These are phyloP conservation scores for Pseudoips prasinana DNA, from an alignment of 2,888 invertebrate genomes.

Conservation along the genomic window DNA sequence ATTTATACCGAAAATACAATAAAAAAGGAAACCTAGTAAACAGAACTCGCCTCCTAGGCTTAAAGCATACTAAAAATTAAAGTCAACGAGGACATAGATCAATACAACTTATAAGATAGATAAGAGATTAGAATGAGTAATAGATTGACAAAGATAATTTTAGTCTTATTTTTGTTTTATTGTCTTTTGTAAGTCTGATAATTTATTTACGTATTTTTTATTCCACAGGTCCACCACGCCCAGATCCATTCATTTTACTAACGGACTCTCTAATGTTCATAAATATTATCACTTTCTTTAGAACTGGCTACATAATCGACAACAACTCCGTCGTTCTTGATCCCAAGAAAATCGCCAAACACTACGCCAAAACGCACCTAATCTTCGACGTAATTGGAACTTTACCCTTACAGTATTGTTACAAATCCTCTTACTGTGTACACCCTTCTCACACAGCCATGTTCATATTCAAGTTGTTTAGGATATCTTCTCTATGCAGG, in stretches of 20 bases:
- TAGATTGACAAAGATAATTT: too few relatives aligned
- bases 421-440: conserved; percentile 33
- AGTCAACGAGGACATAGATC: too few relatives aligned
- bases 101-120: too few relatives aligned
- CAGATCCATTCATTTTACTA: conserved; percentile 45
- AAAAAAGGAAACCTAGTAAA: too few relatives aligned
- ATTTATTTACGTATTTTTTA: too few relatives aligned
- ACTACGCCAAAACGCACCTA: conserved; percentile 43
- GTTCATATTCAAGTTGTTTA: conserved; percentile 50
- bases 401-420: conserved; percentile 49
- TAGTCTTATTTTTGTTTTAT: too few relatives aligned
- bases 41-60: too few relatives aligned
- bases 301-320: conserved; percentile 55
- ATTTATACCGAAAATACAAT: too few relatives aligned
- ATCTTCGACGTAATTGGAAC: conserved; percentile 43
- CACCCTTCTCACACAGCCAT: conserved; percentile 49
- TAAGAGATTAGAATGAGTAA: too few relatives aligned
- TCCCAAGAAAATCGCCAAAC: conserved; percentile 40
- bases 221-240: conserved; percentile 44
- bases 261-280: conserved; percentile 44
- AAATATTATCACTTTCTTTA: conserved; percentile 47
- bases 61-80: too few relatives aligned
- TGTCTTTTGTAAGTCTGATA: too few relatives aligned
- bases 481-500: conserved; percentile 28
- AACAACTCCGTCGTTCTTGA: conserved; percentile 47